Conservation (phyloP, 1,140 invertebrate genomes). For the Heliothis virescens region DNA sequence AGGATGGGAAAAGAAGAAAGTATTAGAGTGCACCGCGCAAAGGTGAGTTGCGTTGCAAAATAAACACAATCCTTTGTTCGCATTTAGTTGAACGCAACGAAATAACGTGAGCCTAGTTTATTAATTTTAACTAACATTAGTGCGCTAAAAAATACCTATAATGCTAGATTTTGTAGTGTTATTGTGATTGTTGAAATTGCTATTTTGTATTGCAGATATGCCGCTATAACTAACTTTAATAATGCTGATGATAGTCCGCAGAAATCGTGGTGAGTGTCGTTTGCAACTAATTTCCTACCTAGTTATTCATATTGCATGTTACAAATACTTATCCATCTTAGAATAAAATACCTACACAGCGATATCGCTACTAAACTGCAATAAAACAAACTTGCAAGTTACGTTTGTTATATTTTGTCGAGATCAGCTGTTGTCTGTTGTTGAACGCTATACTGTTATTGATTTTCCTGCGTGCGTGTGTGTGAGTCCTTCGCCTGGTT, state of each 20-base stretch:
- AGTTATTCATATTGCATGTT: too few species aligned
- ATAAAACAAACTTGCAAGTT: background rate
- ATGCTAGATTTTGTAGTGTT: slow-evolving; percentile 54
- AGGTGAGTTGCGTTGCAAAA: slow-evolving; percentile 84
- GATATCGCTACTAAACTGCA: too few species aligned
- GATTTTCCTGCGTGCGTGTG: slow-evolving; percentile 68
- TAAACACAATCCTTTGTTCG: slow-evolving; percentile 87
- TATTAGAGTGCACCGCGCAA: slow-evolving; percentile 91
- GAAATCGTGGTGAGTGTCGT: slow-evolving; percentile 79
- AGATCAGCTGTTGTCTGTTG: slow-evolving; percentile 81
- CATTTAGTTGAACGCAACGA: slow-evolving; percentile 70
- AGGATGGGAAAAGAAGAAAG: slow-evolving; percentile 98
- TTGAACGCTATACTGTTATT: slow-evolving; percentile 67
- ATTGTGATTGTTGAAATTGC: slow-evolving; percentile 61
- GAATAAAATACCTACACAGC: too few species aligned
- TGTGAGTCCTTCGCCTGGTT: slow-evolving; percentile 61
- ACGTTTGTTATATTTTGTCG: slow-evolving; percentile 42
- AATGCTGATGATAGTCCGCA: slow-evolving; percentile 76
- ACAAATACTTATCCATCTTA: too few species aligned
- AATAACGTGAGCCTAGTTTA: slow-evolving; percentile 62
- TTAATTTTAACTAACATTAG: slow-evolving; percentile 65
- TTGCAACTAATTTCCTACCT: slow-evolving; percentile 13
- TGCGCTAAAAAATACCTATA: slow-evolving; percentile 46
- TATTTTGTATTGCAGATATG: slow-evolving; percentile 83
- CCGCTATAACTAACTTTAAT: slow-evolving; percentile 84